Conservation (phyloP, 2,888 invertebrate genomes). For the Drosophila buzzatii region DNA sequence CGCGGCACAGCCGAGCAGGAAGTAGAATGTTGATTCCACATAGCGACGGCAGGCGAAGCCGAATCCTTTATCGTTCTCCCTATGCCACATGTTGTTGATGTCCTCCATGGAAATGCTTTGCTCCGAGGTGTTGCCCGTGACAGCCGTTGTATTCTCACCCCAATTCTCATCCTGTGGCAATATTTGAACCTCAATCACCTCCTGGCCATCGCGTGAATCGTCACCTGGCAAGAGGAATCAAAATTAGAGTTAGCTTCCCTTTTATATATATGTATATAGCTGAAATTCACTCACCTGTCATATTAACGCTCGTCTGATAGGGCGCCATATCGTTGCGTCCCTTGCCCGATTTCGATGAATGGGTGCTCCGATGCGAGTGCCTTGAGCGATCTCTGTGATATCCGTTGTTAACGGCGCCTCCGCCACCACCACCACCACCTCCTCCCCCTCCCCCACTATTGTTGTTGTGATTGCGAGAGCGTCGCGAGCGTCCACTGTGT, state of each 20-base stretch:
- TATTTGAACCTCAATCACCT: slow-evolving; percentile 98
- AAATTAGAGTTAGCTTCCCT: neutral
- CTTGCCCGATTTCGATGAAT: slow-evolving; percentile 88
- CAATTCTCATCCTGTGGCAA: slow-evolving; percentile 98
- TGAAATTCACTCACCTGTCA: slow-evolving; percentile 86
- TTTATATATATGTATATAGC: neutral
- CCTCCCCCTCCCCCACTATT: slow-evolving; percentile 70
- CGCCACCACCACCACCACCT: slow-evolving; percentile 66
- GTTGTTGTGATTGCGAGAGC: slow-evolving; percentile 88
- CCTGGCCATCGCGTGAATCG: slow-evolving; percentile 92
- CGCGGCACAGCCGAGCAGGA: slow-evolving; percentile 92
- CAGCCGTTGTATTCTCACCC: slow-evolving; percentile 99
- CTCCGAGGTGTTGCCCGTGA: slow-evolving; percentile 98
- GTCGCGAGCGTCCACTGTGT: slow-evolving; percentile 92
- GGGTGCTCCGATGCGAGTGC: slow-evolving; percentile 87
- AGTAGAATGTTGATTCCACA: slow-evolving; percentile 92
- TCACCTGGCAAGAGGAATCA: slow-evolving; percentile 85
- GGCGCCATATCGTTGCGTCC: slow-evolving; percentile 91
- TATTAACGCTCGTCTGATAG: slow-evolving; percentile 93
- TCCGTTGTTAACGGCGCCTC: slow-evolving; percentile 84
- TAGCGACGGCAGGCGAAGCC: slow-evolving; percentile 93
- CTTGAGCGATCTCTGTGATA: slow-evolving; percentile 87
- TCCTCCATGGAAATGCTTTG: slow-evolving; percentile 97
- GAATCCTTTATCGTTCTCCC: slow-evolving; percentile 90
- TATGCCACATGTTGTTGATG: slow-evolving; percentile 93